Evolutionary conservation across 2,888 invertebrate genomes (phyloP).

Genomic region (Serrognathus titanus): DNA sequence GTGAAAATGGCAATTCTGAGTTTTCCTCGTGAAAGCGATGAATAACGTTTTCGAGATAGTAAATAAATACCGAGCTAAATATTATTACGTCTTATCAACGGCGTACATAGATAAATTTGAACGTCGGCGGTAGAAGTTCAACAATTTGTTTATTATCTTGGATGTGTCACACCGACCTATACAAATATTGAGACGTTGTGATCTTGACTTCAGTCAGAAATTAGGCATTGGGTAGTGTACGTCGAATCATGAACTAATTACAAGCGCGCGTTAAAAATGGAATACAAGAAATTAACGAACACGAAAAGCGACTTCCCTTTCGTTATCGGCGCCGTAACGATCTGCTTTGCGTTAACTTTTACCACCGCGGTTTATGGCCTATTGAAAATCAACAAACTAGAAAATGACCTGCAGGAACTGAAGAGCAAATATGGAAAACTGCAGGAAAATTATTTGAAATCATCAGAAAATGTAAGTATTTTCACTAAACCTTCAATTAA

Average conservation of each 20-base stretch:
- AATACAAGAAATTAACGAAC: conserved; percentile 12
- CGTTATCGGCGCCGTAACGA: conserved; percentile 5
- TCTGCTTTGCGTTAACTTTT: conserved; percentile 9
- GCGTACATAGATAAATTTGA: conserved; percentile 6
- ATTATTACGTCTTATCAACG: not conserved
- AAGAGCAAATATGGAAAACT: not conserved
- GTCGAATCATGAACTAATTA: conserved; percentile 5
- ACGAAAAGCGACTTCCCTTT: not conserved
- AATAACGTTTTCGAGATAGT: too few species aligned
- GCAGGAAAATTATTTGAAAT: not conserved
- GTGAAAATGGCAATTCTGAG: too few species aligned
- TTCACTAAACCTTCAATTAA: not conserved
- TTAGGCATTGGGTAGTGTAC: conserved; percentile 8
- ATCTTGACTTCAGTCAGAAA: conserved; percentile 15
- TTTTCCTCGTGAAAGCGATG: too few species aligned
- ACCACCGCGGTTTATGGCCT: not conserved
- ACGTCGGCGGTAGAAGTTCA: conserved; percentile 12
- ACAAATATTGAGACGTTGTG: conserved; percentile 17
- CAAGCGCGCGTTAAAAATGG: conserved; percentile 3
- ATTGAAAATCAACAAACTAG: conserved; percentile 6
- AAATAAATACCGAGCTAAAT: not conserved
- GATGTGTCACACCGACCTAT: conserved; percentile 11
- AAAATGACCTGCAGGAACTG: conserved; percentile 4
- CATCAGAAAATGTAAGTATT: not conserved
- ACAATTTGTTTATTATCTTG: conserved; percentile 15